phyloP scores from a whole-genome alignment of 2,888 invertebrate genomes.

The Lasius fuliginosus region DNA sequence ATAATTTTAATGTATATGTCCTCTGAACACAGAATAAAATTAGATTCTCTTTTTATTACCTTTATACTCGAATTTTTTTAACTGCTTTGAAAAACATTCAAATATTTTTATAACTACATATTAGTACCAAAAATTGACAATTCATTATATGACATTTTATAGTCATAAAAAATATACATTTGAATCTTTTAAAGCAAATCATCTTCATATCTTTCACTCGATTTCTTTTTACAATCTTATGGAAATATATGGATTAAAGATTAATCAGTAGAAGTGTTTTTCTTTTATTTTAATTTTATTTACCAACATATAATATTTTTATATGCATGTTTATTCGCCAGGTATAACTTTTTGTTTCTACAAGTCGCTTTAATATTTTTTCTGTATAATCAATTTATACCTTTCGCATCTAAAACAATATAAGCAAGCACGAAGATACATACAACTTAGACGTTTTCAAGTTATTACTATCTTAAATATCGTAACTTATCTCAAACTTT shows the following conservation, averaged over 20 bases:
- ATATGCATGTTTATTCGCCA: background rate
- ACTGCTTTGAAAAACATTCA: constrained; percentile 13
- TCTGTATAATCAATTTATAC: constrained; percentile 2
- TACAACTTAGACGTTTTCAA: background rate
- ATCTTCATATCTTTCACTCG: background rate
- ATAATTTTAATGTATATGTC: background rate
- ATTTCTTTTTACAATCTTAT: background rate
- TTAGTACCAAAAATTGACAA: constrained; percentile 51
- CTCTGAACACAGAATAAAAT: constrained; percentile 6
- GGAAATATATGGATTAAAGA: constrained; percentile 10
- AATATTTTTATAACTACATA: constrained; percentile 55
- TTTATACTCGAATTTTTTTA: constrained; percentile 67
- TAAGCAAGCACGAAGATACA: background rate
- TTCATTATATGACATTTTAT: constrained; percentile 58
- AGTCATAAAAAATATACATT: constrained; percentile 47
- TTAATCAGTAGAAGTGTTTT: background rate
- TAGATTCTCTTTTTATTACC: constrained; percentile 68
- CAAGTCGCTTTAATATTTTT: background rate
- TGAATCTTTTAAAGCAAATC: constrained; percentile 16
- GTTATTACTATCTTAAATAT: background rate
- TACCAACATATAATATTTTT: background rate
- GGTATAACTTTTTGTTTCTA: background rate
- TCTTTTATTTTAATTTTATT: background rate
- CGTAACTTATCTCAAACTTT: background rate
- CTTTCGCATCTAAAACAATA: background rate